phyloP scores from a whole-genome alignment of 2,888 invertebrate genomes.

The Synanthedon tipuliformis region DNA sequence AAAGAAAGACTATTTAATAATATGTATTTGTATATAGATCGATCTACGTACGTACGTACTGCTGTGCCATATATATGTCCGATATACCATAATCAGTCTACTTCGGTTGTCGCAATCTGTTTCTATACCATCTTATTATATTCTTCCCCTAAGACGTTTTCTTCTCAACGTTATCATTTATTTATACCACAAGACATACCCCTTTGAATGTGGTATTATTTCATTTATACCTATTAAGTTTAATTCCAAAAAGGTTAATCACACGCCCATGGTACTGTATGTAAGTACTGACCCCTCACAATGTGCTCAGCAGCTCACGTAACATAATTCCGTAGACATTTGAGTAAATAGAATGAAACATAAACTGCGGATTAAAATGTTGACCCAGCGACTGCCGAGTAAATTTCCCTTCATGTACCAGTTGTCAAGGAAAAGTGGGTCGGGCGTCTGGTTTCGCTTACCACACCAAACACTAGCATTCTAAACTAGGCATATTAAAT shows the following conservation, averaged over 20 bases:
- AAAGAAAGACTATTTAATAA: no score
- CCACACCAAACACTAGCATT: constrained; percentile 7
- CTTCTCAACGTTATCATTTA: no score
- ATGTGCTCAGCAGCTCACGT: not conserved
- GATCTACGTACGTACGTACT: no score
- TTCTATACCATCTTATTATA: no score
- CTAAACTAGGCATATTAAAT: constrained; percentile 20
- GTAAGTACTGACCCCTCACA: not conserved
- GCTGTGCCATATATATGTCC: no score
- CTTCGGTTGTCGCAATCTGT: no score
- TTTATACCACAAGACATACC: no score
- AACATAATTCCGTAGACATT: constrained; percentile 1
- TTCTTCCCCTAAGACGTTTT: no score
- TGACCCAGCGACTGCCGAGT: constrained; percentile 13
- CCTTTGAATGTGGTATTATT: no score
- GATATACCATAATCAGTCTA: no score
- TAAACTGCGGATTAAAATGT: not conserved
- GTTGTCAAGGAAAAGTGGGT: constrained; percentile 52
- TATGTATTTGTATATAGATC: no score
- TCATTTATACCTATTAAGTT: no score
- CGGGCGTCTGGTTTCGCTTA: constrained; percentile 39
- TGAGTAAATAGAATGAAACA: constrained; percentile 1
- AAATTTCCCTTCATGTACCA: constrained; percentile 50
- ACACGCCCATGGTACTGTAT: not conserved
- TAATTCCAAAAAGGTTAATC: not conserved